Evolutionary conservation across 1,140 invertebrate genomes (phyloP).

Genomic region (Drosophila ananassae): DNA sequence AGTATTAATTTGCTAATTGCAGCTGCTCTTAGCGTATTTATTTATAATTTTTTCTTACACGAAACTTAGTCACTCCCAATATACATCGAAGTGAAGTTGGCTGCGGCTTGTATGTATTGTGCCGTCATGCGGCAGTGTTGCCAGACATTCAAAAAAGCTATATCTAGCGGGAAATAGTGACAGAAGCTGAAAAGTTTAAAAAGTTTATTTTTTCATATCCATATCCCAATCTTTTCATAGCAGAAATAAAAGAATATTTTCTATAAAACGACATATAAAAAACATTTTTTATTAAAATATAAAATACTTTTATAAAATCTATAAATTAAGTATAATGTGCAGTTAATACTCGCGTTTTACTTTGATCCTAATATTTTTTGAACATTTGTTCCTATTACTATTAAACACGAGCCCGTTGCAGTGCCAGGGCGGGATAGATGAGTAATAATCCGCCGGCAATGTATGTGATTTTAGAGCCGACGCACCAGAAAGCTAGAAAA

Average conservation of each 20-base stretch:
- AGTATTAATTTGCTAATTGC: slow-evolving; percentile 36
- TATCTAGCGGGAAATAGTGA: not conserved
- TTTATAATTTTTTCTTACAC: slow-evolving; percentile 76
- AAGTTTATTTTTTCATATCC: not conserved
- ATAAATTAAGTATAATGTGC: slow-evolving; percentile 61
- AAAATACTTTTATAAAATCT: slow-evolving; percentile 52
- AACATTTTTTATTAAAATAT: slow-evolving; percentile 33
- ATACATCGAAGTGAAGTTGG: slow-evolving; percentile 50
- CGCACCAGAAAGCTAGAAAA: slow-evolving; percentile 90
- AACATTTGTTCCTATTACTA: slow-evolving; percentile 47
- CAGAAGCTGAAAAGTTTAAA: not conserved
- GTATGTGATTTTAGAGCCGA: slow-evolving; percentile 90
- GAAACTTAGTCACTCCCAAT: slow-evolving; percentile 81
- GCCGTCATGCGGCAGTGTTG: slow-evolving; percentile 6
- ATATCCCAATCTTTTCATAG: not conserved
- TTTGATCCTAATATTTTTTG: slow-evolving; percentile 24
- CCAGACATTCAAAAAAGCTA: not conserved
- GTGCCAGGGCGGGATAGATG: slow-evolving; percentile 88
- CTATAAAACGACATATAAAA: slow-evolving; percentile 47
- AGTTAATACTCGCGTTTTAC: slow-evolving; percentile 60
- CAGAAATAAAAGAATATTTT: not conserved
- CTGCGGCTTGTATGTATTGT: slow-evolving; percentile 51
- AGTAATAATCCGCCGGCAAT: slow-evolving; percentile 88
- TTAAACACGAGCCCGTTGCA: slow-evolving; percentile 79
- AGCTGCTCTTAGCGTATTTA: slow-evolving; percentile 56